Base-by-base conservation (phyloP, 2,888 invertebrate species). In the Arctia plantaginis region DNA sequence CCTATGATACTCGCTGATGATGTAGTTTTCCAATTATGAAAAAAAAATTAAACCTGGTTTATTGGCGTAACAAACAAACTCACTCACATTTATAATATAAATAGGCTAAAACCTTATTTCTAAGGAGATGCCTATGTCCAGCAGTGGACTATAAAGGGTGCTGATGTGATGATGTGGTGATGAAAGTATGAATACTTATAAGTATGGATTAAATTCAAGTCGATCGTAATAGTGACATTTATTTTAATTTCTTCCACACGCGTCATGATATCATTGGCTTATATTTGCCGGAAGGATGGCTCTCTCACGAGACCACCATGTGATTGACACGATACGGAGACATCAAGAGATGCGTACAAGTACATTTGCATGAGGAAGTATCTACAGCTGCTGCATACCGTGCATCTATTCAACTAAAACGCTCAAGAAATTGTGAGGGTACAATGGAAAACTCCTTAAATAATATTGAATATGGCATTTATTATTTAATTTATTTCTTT, bases 301-400 rank as follows among this genome's bases (percentile, higher is more conserved):
- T 66, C 72, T 67, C 67, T 59, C 44, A 67, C 55, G 66, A 44
- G 7, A n/a, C n/a, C 39, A 55, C 0, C 66, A 59, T 55, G 39
- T 66, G 27, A 72, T 72, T 66, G 67, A 72, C 27, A 33, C 72
- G 66, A 33, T 13, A 59, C 33, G 18, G 67, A 13, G 51, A 39
- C 39, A 13, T 59, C 39, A 47, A 47, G 65, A 72, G 30, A 30
- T 35, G 39, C 30, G 55, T 35, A 27, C n/a, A 41, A 59, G 59
- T 30, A 30, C 59, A 73, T 18, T 44, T 47, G 23, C 35, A 78
- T 81, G 67, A 77, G 77, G 78, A 78, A 78, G 72, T 72, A 73
- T 71, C 27, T 4, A 51, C 68, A 68, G 47, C 74, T 82, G 71
- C 83, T 81, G 85, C 84, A 78, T 83, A 78, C 81, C 80, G 66